A percentile compares a stretch with the other conserved stretches of the same genome.
These are phyloP conservation scores for Micronycteris hirsuta DNA, from an alignment of 2,113 vertebrate species.

Conservation along the genomic window DNA sequence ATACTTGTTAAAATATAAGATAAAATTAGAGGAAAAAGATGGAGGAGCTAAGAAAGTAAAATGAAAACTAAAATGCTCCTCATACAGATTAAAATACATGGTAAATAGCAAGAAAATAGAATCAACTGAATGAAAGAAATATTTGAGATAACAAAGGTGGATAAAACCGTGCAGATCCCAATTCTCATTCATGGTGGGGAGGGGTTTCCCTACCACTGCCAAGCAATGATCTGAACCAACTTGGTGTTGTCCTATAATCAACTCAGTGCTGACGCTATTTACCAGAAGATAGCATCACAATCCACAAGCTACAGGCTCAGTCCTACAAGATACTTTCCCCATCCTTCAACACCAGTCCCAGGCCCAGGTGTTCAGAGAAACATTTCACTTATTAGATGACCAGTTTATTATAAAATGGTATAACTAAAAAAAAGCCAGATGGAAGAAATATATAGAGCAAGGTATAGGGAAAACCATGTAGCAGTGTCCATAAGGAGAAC, in stretches of 20 bases:
- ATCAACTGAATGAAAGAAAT: neutral
- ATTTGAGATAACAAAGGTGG: neutral
- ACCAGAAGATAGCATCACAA: neutral
- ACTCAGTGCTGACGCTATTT: neutral
- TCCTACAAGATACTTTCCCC: neutral
- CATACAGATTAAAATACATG: neutral
- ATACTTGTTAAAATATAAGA: neutral
- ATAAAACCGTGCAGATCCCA: neutral
- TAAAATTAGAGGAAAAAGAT: neutral
- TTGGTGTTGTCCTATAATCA: neutral
- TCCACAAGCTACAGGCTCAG: neutral
- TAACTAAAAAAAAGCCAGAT: neutral
- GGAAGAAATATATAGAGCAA: neutral
- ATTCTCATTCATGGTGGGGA: neutral
- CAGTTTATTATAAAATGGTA: neutral
- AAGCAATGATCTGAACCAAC: neutral
- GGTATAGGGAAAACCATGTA: neutral
- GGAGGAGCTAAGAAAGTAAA: neutral
- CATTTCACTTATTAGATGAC: neutral
- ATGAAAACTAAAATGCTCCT: neutral
- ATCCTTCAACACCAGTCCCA: neutral
- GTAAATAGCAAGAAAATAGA: neutral
- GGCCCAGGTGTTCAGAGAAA: neutral
- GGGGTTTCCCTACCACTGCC: neutral
- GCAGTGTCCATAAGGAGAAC: neutral